A percentile compares a stretch with the other conserved stretches of the same genome.
Conservation (phyloP, 2,797 vertebrate species). For the Potorous gilbertii region DNA sequence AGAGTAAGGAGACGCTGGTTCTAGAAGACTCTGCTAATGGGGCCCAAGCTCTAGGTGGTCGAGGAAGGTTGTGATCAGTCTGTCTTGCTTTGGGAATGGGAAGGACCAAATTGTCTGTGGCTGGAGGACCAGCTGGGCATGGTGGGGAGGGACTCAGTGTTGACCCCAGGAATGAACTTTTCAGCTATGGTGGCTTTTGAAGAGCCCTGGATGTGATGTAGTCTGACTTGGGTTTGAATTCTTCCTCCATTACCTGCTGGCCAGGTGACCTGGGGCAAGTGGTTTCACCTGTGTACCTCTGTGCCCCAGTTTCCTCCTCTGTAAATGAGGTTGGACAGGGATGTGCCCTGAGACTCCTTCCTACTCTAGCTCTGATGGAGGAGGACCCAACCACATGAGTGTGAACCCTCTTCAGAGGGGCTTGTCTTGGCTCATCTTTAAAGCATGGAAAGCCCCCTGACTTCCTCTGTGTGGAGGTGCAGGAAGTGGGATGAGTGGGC, state of each 20-base stretch:
- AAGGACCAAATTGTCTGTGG: neutral
- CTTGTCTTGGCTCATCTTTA: no score
- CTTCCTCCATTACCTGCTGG: no score
- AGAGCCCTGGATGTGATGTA: neutral
- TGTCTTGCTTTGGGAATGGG: neutral
- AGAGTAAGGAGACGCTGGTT: neutral
- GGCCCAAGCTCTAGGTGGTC: neutral
- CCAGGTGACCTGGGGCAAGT: neutral
- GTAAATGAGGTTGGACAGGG: neutral
- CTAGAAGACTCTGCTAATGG: neutral
- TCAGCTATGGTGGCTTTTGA: neutral
- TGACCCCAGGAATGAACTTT: neutral
- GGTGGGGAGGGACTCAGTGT: neutral
- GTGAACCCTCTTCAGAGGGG: neutral
- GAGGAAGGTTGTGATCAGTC: neutral
- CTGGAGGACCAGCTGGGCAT: neutral
- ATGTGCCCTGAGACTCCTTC: neutral
- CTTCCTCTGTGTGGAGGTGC: neutral
- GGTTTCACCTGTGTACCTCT: neutral
- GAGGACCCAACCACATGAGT: neutral
- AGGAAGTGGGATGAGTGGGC: neutral
- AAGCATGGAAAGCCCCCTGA: neutral
- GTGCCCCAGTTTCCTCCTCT: conserved; percentile 2
- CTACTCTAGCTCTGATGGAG: neutral
- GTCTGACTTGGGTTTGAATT: neutral